Percentiles rank a stretch among this genome's conserved stretches.
phyloP scores from a whole-genome alignment of 2,888 invertebrate species.

The Cosmia pyralina region DNA sequence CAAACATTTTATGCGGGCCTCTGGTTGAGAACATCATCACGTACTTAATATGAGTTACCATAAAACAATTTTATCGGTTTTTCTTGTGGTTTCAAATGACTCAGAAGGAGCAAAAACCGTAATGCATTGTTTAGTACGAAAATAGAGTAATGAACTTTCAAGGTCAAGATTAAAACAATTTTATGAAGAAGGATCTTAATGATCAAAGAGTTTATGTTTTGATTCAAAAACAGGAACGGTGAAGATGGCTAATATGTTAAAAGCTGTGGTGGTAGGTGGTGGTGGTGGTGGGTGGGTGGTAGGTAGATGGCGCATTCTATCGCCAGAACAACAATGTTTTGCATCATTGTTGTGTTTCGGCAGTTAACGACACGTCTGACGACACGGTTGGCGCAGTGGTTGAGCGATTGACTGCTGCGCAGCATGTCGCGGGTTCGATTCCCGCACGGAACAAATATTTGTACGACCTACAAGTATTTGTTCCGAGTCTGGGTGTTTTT shows the following conservation, averaged over 20 bases:
- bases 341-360: too few species aligned
- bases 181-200: constrained; percentile 11
- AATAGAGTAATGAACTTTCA: constrained; percentile 49
- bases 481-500: too few species aligned
- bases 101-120: constrained; percentile 44
- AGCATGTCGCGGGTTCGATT: too few species aligned
- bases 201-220: constrained; percentile 18
- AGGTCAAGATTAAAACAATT: constrained; percentile 41
- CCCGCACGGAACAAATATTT: too few species aligned
- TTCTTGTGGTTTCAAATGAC: constrained; percentile 59
- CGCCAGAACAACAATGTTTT: too few species aligned
- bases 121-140: constrained; percentile 44
- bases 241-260: constrained; percentile 26
- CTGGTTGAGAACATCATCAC: constrained; percentile 43
- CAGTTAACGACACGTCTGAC: too few species aligned
- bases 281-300: too few species aligned
- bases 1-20: constrained; percentile 40
- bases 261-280: too few species aligned
- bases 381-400: too few species aligned
- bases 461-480: too few species aligned
- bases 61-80: constrained; percentile 49
- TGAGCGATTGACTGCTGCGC: too few species aligned
- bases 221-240: constrained; percentile 11
- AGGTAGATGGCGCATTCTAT: too few species aligned
- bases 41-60: constrained; percentile 38